These are phyloP conservation scores for Callaeas wilsoni DNA, from an alignment of 2,113 vertebrate species.

Conservation along the genomic window DNA sequence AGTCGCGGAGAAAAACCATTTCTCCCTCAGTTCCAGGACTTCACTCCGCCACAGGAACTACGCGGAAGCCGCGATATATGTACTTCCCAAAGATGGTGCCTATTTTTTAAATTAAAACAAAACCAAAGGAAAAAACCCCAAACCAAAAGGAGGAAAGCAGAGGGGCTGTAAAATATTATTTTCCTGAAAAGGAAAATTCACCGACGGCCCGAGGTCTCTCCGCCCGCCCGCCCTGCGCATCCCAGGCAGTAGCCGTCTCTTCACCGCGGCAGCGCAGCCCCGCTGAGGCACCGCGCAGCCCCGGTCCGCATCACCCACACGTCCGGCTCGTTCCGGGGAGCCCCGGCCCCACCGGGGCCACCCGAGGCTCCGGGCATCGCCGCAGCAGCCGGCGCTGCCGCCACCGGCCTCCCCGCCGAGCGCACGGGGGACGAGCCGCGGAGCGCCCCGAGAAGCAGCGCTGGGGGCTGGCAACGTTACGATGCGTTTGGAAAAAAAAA, in stretches of 20 bases:
- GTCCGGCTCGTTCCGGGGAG: background rate
- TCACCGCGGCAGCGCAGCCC: background rate
- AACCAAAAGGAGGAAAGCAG: background rate
- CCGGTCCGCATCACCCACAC: background rate
- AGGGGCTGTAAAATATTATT: background rate
- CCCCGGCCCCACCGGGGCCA: background rate
- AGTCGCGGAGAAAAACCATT: rapidly evolving
- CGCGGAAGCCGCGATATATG: rapidly evolving
- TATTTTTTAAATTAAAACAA: background rate
- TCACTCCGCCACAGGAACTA: background rate
- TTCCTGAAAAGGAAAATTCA: background rate
- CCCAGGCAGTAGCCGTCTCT: background rate
- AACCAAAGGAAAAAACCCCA: too few relatives aligned
- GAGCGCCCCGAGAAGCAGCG: background rate
- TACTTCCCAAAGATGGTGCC: background rate
- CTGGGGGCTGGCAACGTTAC: background rate
- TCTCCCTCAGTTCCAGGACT: background rate
- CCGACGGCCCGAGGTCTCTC: background rate
- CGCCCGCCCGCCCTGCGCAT: background rate
- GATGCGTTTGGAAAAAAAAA: background rate
- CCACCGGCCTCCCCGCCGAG: background rate
- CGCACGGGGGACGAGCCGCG: background rate
- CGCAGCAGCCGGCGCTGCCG: background rate
- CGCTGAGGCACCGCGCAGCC: background rate
- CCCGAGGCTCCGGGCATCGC: background rate